Percentiles rank a stretch among this genome's conserved stretches.
phyloP scores from a whole-genome alignment of 2,888 invertebrate species.

The Metopia argyrocephala region DNA sequence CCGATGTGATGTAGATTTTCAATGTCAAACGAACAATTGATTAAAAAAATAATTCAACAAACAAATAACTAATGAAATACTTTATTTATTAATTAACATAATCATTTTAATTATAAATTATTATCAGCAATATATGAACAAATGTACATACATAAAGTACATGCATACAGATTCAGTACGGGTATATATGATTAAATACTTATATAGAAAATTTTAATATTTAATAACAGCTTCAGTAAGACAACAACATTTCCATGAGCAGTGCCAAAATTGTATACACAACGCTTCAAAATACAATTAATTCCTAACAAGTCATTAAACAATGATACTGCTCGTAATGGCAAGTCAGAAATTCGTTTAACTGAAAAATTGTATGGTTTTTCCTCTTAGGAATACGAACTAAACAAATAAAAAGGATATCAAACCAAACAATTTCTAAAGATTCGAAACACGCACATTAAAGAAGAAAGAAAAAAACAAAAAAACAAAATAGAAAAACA shows the following conservation, averaged over 20 bases:
- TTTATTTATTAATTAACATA: background rate
- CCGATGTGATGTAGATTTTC: too few relatives aligned
- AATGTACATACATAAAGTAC: too few relatives aligned
- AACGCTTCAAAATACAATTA: background rate
- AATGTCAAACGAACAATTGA: background rate
- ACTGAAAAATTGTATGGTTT: background rate
- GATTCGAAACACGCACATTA: too few relatives aligned
- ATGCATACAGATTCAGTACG: background rate
- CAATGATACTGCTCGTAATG: background rate
- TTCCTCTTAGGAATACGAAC: background rate
- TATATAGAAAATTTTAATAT: background rate
- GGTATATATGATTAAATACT: background rate
- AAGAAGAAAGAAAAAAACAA: background rate
- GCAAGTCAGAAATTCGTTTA: too few relatives aligned
- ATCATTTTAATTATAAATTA: background rate
- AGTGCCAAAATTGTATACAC: background rate
- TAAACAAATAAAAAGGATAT: background rate
- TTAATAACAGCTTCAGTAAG: background rate
- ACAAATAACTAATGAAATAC: background rate
- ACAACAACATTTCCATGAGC: background rate
- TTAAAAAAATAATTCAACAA: background rate
- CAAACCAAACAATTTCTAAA: too few relatives aligned
- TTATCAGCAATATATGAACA: background rate
- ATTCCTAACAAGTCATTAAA: background rate
- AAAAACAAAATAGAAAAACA: background rate